Evolutionary conservation across 2,797 vertebrate genomes (phyloP).

Genomic region (Chelon auratus): DNA sequence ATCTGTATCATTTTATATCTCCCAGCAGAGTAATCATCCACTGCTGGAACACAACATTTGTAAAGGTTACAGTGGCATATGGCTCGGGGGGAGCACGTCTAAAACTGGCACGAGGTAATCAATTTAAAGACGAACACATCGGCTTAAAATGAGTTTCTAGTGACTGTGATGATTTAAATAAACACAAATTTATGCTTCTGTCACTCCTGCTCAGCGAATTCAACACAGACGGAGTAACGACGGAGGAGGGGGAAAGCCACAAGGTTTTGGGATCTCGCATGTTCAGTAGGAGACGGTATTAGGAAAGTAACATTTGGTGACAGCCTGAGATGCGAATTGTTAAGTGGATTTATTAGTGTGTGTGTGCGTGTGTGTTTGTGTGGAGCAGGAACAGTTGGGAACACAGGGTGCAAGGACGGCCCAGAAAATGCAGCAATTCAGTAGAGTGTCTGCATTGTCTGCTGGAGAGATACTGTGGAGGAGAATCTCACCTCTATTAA

Average conservation of each 20-base stretch:
- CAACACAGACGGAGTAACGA: slow-evolving; percentile 39
- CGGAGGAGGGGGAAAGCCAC: slow-evolving; percentile 25
- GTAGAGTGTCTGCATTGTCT: not conserved
- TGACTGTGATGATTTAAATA: slow-evolving; percentile 56
- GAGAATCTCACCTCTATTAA: not conserved
- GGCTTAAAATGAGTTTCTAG: slow-evolving; percentile 58
- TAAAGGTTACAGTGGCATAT: slow-evolving; percentile 57
- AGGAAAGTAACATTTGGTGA: slow-evolving; percentile 14
- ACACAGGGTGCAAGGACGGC: not conserved
- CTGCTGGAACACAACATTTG: slow-evolving; percentile 34
- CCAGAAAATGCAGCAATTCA: not conserved
- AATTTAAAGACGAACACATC: slow-evolving; percentile 60
- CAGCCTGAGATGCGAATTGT: not conserved
- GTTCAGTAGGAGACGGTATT: slow-evolving; percentile 16
- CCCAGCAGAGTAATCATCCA: slow-evolving; percentile 40
- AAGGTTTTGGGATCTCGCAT: slow-evolving; percentile 30
- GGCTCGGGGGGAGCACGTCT: slow-evolving; percentile 31
- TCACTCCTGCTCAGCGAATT: slow-evolving; percentile 57
- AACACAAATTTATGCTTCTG: slow-evolving; percentile 61
- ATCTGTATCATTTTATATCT: slow-evolving; percentile 47
- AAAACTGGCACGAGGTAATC: slow-evolving; percentile 57
- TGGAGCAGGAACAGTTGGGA: not conserved
- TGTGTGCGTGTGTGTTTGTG: not conserved
- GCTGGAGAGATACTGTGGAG: not conserved
- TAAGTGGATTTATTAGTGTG: slow-evolving; percentile 17